Evolutionary conservation across 1,140 invertebrate genomes (phyloP).

Genomic region (Meloidogyne floridensis): DNA sequence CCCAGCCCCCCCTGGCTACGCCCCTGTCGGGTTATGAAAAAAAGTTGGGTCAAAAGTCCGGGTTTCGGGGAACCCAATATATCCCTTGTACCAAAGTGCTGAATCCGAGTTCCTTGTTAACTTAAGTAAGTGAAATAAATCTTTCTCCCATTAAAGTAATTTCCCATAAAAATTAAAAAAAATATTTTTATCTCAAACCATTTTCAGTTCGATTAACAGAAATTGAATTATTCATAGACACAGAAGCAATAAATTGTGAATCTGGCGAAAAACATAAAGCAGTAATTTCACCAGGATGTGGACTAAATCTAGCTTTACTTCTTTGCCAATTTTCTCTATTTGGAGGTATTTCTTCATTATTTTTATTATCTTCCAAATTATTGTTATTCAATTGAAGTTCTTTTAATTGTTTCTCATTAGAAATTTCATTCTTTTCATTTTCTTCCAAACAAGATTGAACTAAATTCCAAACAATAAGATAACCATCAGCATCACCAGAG

Average conservation of each 20-base stretch:
- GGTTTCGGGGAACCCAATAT: too few relatives aligned
- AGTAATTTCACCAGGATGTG: conserved; percentile 50
- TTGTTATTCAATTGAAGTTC: not conserved
- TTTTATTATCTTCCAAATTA: conserved; percentile 9
- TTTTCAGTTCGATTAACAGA: conserved; percentile 35
- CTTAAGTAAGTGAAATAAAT: too few relatives aligned
- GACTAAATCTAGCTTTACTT: conserved; percentile 29
- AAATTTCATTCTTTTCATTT: not conserved
- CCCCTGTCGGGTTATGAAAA: too few relatives aligned
- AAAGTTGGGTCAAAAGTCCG: too few relatives aligned
- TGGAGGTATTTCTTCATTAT: conserved; percentile 46
- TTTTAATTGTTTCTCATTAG: conserved; percentile 18
- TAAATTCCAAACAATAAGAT: conserved; percentile 48
- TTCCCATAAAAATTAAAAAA: not conserved
- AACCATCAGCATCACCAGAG: conserved; percentile 46
- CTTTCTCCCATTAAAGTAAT: too few relatives aligned
- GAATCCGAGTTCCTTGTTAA: too few relatives aligned
- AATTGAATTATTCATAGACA: conserved; percentile 45
- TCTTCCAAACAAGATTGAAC: not conserved
- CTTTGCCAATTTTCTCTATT: conserved; percentile 55
- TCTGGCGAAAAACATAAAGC: conserved; percentile 38
- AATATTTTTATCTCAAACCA: conserved; percentile 35
- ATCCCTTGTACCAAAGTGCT: too few relatives aligned
- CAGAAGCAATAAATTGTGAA: conserved; percentile 37
- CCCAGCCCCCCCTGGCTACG: too few relatives aligned